Percentiles rank a stretch among this genome's conserved stretches.
Conservation (phyloP, 2,888 invertebrate species). For the Elegia similella region DNA sequence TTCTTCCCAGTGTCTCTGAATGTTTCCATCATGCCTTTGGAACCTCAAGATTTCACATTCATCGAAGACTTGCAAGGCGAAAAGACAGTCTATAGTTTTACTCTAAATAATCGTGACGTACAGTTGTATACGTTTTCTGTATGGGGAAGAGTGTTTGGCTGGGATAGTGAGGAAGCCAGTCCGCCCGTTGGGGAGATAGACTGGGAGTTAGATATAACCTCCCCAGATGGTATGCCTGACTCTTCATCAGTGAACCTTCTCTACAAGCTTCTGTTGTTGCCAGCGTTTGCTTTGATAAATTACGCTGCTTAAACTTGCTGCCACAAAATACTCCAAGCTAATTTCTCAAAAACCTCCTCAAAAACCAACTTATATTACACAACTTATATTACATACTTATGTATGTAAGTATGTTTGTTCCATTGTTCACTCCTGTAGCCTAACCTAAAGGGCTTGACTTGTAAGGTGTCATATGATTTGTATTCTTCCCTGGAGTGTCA, state of each 20-base stretch:
- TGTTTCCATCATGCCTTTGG: conserved; percentile 74
- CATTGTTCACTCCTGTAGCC: no score
- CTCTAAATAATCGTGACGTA: conserved; percentile 37
- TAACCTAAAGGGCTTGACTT: no score
- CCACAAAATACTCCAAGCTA: not conserved
- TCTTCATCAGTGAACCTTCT: conserved; percentile 1
- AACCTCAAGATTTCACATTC: conserved; percentile 50
- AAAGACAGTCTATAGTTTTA: conserved; percentile 38
- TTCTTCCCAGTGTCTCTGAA: conserved; percentile 76
- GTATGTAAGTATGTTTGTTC: no score
- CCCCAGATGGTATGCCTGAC: not conserved
- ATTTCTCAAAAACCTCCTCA: no score
- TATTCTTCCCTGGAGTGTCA: no score
- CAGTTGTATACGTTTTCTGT: conserved; percentile 76
- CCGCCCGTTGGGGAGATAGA: conserved; percentile 36
- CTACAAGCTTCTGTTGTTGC: not conserved
- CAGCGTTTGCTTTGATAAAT: not conserved
- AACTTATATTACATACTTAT: no score
- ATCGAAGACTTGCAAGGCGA: conserved; percentile 24
- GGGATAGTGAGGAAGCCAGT: conserved; percentile 56
- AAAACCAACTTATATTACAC: no score
- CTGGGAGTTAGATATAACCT: not conserved
- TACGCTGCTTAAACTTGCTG: not conserved
- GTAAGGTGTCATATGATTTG: no score
- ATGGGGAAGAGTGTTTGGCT: conserved; percentile 74